Evolutionary conservation across 1,140 invertebrate species (phyloP), one percentile per base, ranked within the genome.

Genomic region (Neodiprion fabricii): DNA sequence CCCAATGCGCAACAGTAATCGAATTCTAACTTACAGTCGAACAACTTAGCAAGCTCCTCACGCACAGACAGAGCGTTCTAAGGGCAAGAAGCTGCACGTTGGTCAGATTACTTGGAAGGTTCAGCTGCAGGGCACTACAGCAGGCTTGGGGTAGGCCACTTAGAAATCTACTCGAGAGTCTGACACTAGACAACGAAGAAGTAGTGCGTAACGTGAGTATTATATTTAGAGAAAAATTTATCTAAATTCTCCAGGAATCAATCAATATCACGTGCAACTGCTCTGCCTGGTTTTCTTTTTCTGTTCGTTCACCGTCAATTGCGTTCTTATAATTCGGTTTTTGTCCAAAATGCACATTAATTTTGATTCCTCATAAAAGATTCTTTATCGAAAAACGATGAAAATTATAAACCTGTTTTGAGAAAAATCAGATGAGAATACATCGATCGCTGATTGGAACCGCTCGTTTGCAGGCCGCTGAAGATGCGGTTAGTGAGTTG

Each of bases 21-120:
- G 84, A 4, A 75, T 77, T 61, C 49, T 78, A 40, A 8, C 23
- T 53, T 67, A 70, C 73, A 9, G 71, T 80, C 8, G 89, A 93
- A 21, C 89, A 92, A 74, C 87, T 95, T 66, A 83, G 88, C 11
- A 86, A 85, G 67, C 87, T 95, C 14, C 82, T 95, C 23, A 89
- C 90, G 75, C 91, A 94, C 82, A 87, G 89, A 0, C 91, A 92
- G 80, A 87, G 90, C 66, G 80, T 91, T 3, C 72, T 95, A 7
- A 90, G 90, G 76, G 89, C 91, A 72, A 90, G 94, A 82, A 89
- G 89, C 12, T 95, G 94, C 79, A 91, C 91, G 66, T 86, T 95
- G 11, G 85, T 95, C 0, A 89, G 91, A 78, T 85, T 94, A 3
- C 82, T 95, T 40, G 92, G 91, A 14, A 91, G 91, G 72, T 92